phyloP scores from a whole-genome alignment of 2,797 vertebrate genomes.

The Eurystomus glaucurus region DNA sequence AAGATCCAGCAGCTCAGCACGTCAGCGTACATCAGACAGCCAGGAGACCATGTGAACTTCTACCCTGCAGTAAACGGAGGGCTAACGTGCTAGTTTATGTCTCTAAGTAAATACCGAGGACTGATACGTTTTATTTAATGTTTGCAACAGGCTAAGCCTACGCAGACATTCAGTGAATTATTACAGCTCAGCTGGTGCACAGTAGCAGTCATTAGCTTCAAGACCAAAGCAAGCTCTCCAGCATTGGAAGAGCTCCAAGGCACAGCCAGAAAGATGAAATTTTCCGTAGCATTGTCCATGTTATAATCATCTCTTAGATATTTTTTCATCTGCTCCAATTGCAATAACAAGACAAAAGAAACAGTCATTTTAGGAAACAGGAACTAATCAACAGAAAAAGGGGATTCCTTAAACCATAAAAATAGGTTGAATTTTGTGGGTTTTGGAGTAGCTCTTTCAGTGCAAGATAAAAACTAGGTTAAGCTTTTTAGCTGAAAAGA shows the following conservation, averaged over 20 bases:
- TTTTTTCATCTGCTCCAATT: not conserved
- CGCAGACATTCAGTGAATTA: not conserved
- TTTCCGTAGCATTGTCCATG: not conserved
- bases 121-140: not conserved
- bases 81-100: not conserved
- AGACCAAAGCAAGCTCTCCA: not conserved
- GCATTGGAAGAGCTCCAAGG: not conserved
- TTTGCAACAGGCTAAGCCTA: not conserved
- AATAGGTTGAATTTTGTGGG: not conserved
- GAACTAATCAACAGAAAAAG: not conserved
- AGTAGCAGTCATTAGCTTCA: not conserved
- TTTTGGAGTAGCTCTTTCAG: not conserved
- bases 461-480: not conserved
- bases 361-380: not conserved
- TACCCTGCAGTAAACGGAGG: not conserved
- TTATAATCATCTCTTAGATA: not conserved
- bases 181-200: not conserved
- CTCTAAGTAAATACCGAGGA: not conserved
- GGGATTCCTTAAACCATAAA: not conserved
- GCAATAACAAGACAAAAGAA: not conserved
- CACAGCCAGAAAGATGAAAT: not conserved
- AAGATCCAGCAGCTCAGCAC: not conserved
- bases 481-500: not conserved
- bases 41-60: not conserved
- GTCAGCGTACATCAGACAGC: not conserved